Percentiles rank a stretch among this genome's conserved stretches.
phyloP scores from a whole-genome alignment of 2,113 vertebrate species.

The Empidonax alnorum region DNA sequence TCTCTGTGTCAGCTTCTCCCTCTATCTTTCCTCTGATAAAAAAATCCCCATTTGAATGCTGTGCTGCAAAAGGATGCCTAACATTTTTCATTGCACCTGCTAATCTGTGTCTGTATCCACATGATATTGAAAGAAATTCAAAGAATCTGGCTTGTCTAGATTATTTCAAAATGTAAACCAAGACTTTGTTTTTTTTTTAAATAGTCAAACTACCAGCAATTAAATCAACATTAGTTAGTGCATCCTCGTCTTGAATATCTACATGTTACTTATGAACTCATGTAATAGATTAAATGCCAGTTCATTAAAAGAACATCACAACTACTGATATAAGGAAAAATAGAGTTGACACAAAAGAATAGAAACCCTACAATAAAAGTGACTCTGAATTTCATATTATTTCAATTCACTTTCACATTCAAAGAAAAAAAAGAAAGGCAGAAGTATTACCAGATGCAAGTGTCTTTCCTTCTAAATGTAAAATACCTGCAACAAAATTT shows the following conservation, averaged over 20 bases:
- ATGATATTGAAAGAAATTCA: neutral
- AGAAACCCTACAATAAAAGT: neutral
- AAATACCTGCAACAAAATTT: neutral
- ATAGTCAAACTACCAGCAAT: neutral
- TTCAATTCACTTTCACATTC: neutral
- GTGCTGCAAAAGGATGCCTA: neutral
- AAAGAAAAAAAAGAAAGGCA: neutral
- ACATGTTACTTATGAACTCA: neutral
- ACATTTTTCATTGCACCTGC: neutral
- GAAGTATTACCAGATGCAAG: neutral
- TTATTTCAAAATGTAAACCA: neutral
- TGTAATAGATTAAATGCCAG: neutral
- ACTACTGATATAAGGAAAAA: neutral
- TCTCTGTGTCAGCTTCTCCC: conserved; percentile 33
- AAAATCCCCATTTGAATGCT: neutral
- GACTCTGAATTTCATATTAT: neutral
- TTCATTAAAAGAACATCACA: neutral
- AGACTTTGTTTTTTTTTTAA: neutral
- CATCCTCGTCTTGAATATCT: neutral
- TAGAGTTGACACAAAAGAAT: neutral
- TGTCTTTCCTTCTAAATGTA: neutral
- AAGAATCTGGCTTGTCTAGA: neutral
- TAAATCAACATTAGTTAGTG: neutral
- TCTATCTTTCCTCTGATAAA: neutral
- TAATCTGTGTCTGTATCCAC: neutral